Evolutionary conservation across 2,888 invertebrate species (phyloP), one percentile per base, ranked within the genome.

Genomic region (Bombylius major): DNA sequence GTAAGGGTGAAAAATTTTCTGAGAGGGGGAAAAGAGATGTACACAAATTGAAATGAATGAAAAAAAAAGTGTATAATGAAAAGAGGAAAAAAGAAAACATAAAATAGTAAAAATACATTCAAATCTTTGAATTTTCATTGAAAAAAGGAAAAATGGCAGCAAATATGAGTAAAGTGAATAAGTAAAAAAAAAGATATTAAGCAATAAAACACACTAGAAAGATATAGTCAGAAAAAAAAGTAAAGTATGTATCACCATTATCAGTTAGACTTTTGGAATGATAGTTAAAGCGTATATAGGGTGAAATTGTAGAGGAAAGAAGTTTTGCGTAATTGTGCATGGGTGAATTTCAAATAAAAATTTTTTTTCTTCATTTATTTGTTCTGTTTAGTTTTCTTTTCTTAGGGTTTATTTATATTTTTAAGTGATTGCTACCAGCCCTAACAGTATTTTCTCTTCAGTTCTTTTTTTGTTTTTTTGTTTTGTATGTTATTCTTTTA

Each of bases 251-350:
- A 23, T 23, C 39, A 42, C 39, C 39, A 23, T 23, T 11, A 42
- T 11, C 39, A 42, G 39, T 42, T 42, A 42, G 11, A 42, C 39
- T 11, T 42, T 42, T 11, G 4, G 11, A 42, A 11, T 42, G 39
- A 8, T 42, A 4, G 8, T 42, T 42, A 42, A 42, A 42, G 11
- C 11, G 6, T 42, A 23, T 23, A 23, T 23, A 42, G 39, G 39
- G 39, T 42, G 39, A 42, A 42, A 1, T 11, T 11, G 39, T 42
- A 42, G 39, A 2, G 23, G 23, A 23, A 23, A 23, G 12, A 42
- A 42, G 11, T 11, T 56, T 49, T 56, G 58, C 53, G 59, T 59
- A 59, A 59, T 58, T 58, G 59, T 59, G 59, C 58, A 58, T 56
- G 56, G 59, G 58, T 59, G 59, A 56, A 56, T 56, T 57, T 59